These are phyloP conservation scores for Aleiodes leptofemur DNA, from an alignment of 2,888 invertebrate species.

Conservation along the genomic window DNA sequence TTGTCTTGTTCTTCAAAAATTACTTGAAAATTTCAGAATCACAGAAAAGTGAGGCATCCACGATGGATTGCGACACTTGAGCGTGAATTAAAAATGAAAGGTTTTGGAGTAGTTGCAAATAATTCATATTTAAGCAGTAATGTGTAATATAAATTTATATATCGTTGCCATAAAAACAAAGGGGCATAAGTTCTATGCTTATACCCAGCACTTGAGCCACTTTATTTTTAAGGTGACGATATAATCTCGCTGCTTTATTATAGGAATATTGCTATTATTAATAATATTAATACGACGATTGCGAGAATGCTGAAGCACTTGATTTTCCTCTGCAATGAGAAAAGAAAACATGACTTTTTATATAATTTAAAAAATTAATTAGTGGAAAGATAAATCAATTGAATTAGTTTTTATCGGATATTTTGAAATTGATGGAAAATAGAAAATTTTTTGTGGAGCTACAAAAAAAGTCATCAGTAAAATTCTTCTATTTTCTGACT, in stretches of 20 bases:
- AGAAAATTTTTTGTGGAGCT: too few species aligned
- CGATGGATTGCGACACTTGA: constrained; percentile 37
- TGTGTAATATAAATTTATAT: constrained; percentile 40
- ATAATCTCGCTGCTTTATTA: constrained; percentile 54
- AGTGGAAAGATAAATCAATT: too few species aligned
- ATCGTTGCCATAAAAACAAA: background rate
- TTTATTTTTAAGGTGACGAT: too few species aligned
- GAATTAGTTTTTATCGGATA: too few species aligned
- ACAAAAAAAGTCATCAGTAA: too few species aligned
- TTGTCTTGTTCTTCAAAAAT: constrained; percentile 75
- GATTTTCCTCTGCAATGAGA: constrained; percentile 74
- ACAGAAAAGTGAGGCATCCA: constrained; percentile 39
- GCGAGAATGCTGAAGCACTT: constrained; percentile 68
- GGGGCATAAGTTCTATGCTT: too few species aligned
- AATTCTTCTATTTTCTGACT: too few species aligned
- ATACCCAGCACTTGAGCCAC: too few species aligned
- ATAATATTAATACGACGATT: constrained; percentile 67
- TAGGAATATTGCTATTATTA: constrained; percentile 65
- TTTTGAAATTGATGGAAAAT: too few species aligned
- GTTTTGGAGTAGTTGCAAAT: background rate
- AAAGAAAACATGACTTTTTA: constrained; percentile 24
- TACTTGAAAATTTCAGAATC: constrained; percentile 56
- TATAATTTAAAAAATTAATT: background rate
- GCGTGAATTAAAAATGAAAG: background rate
- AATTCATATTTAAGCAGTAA: too few species aligned